Evolutionary conservation across 2,113 vertebrate genomes (phyloP).

Genomic region (Trichomycterus rosablanca): DNA sequence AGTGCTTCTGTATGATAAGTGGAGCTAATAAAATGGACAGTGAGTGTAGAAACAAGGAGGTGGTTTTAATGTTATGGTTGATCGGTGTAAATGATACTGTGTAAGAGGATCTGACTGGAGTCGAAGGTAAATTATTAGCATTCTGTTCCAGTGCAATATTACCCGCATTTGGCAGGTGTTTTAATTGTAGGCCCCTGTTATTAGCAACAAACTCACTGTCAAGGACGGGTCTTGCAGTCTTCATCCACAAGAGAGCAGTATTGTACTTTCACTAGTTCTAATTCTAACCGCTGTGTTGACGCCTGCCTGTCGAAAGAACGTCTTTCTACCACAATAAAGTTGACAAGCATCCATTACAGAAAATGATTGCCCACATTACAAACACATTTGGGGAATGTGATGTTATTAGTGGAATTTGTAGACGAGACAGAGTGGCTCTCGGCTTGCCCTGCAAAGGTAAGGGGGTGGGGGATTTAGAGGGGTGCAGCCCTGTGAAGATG

Average conservation of each 20-base stretch:
- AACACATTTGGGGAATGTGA: constrained; percentile 78
- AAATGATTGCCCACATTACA: constrained; percentile 81
- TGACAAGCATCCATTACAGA: constrained; percentile 80
- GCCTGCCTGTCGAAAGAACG: constrained; percentile 66
- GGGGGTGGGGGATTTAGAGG: constrained; percentile 51
- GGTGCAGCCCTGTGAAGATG: constrained; percentile 39
- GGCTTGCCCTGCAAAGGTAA: constrained; percentile 65
- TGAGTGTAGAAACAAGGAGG: too few species aligned
- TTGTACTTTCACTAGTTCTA: constrained; percentile 48
- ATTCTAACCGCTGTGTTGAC: neutral
- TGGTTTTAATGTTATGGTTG: too few species aligned
- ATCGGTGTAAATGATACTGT: too few species aligned
- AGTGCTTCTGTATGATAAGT: too few species aligned
- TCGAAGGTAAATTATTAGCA: too few species aligned
- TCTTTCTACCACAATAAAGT: constrained; percentile 74
- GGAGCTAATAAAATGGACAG: too few species aligned
- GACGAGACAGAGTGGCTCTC: constrained; percentile 66
- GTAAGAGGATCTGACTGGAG: too few species aligned
- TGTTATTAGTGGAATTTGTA: constrained; percentile 77
- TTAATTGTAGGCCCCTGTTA: neutral
- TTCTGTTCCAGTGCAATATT: neutral
- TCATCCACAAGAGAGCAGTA: constrained; percentile 62
- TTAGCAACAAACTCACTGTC: neutral
- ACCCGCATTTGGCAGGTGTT: neutral
- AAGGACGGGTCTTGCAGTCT: neutral